Conservation (phyloP, 2,888 invertebrate species). For the Nemoura dubitans region DNA sequence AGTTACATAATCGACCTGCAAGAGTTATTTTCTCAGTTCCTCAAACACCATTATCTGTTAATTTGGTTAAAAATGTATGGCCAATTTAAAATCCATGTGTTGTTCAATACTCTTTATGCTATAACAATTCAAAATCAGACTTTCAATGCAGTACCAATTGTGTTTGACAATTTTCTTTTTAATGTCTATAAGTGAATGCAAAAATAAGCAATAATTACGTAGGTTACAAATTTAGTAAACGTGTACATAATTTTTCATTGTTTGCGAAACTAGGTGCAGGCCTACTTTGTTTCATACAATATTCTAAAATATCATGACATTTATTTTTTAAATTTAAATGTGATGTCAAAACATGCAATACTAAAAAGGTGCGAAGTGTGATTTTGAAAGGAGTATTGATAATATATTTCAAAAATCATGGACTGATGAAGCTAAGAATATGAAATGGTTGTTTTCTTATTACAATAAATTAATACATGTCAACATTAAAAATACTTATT, state of each 20-base stretch:
- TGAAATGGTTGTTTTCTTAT: slow-evolving; percentile 28
- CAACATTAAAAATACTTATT: slow-evolving; percentile 30
- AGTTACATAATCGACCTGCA: too few relatives aligned
- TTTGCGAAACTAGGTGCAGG: slow-evolving; percentile 2
- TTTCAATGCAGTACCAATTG: not conserved
- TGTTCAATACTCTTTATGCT: not conserved
- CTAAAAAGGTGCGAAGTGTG: slow-evolving; percentile 42
- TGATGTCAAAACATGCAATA: slow-evolving; percentile 40
- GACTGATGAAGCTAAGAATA: slow-evolving; percentile 39
- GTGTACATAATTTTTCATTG: not conserved
- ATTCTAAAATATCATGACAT: slow-evolving; percentile 26
- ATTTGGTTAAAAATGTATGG: not conserved
- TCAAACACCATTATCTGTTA: not conserved
- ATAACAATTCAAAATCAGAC: not conserved
- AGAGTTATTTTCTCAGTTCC: not conserved
- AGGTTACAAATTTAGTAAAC: slow-evolving; percentile 13
- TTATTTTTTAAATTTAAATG: slow-evolving; percentile 39
- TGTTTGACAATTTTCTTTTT: not conserved
- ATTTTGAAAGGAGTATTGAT: slow-evolving; percentile 28
- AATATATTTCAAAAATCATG: slow-evolving; percentile 32
- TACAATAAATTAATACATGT: slow-evolving; percentile 29
- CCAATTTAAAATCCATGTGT: not conserved
- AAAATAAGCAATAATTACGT: slow-evolving; percentile 14
- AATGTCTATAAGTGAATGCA: slow-evolving; percentile 14
- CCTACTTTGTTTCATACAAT: slow-evolving; percentile 26